Percentiles rank a stretch among this genome's conserved stretches.
phyloP scores from a whole-genome alignment of 2,888 invertebrate genomes.

The Marasmarcha lunaedactyla region DNA sequence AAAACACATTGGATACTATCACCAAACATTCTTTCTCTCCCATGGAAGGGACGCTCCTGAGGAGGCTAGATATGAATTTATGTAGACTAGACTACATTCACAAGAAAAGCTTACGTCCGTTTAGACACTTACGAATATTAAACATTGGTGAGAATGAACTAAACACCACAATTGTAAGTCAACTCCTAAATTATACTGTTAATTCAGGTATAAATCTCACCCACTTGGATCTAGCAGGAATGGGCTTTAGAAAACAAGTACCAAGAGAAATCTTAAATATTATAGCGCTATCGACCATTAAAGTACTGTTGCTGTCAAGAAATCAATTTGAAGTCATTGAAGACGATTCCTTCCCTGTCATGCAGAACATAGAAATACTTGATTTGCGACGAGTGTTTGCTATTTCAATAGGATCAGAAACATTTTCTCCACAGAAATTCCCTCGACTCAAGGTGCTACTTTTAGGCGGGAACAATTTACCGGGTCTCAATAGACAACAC shows the following conservation, averaged over 20 bases:
- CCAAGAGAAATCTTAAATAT: conserved; percentile 54
- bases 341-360: conserved; percentile 61
- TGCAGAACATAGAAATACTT: conserved; percentile 64
- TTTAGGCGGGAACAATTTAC: conserved; percentile 63
- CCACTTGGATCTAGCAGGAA: conserved; percentile 56
- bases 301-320: conserved; percentile 49
- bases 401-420: conserved; percentile 48
- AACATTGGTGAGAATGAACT: conserved; percentile 67
- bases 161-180: conserved; percentile 42
- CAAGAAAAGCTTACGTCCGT: conserved; percentile 52
- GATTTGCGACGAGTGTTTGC: conserved; percentile 67
- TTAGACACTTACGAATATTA: conserved; percentile 50
- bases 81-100: conserved; percentile 67
- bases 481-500: conserved; percentile 60
- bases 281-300: conserved; percentile 61
- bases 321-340: conserved; percentile 70
- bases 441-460: conserved; percentile 63
- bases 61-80: conserved; percentile 55
- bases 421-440: conserved; percentile 53
- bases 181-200: conserved; percentile 42
- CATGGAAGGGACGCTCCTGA: conserved; percentile 50
- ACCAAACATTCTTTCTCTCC: conserved; percentile 45
- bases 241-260: conserved; percentile 63
- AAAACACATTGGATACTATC: conserved; percentile 61
- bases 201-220: conserved; percentile 44